Base-by-base conservation (phyloP, 2,113 vertebrate species). In the Talpa occidentalis region DNA sequence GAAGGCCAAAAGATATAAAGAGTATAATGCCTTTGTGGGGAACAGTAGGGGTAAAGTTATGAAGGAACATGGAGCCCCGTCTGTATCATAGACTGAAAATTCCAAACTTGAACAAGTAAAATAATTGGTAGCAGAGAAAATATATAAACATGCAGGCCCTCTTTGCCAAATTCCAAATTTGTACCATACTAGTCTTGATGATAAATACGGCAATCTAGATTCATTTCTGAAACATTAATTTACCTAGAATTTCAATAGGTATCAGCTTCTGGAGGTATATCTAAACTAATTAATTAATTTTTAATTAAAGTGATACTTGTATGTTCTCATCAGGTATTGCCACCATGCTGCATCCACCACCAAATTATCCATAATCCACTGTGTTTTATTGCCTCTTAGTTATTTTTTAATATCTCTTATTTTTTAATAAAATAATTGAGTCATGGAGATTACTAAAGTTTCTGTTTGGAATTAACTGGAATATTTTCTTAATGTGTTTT, bases 401-500 rank as follows among this genome's bases (percentile, higher is more conserved):
- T 56, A 56, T 22, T 56, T 5, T 21, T 7, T 21, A 56, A 22
- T 56, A 56, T 56, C 54, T 56, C 54, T 22, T 56, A 22, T 56
- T 66, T 84, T 91, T 93, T 77, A 69, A 30, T 67, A 69, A 88
- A 59, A 59, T 26, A 59, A 59, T 37, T 84, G 52, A 6, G 42
- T 91, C 74, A 10, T 47, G 19, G 82, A 32, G 8, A 56, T 42
- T 64, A 40, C 28, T 90, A 90, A 87, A 64, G 12, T 74, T 91
- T 96, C 49, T 94, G 22, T 90, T 60, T 85, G 73, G 35, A 93
- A 86, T 67, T 85, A 94, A 32, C 59, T 60, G 47, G 28, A 52
- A 86, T 88, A 9, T 81, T 95, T 91, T 89, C 49, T 77, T 37
- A 91, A 73, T 77, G 54, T 35, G 19, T 72, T 90, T 90, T 47